phyloP scores from a whole-genome alignment of 2,888 invertebrate species.

The Ariolimax columbianus region DNA sequence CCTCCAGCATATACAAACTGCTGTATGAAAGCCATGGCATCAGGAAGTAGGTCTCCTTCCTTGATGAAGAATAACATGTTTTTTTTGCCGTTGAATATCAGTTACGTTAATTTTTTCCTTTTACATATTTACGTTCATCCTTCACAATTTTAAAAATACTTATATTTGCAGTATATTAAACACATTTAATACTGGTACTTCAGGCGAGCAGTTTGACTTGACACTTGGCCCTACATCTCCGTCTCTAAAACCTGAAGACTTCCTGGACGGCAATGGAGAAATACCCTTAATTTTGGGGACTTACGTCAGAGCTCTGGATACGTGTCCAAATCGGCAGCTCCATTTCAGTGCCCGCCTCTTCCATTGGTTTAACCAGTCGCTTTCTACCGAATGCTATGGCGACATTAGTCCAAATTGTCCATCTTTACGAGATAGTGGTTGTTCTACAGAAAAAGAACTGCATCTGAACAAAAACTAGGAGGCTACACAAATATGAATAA shows the following conservation, averaged over 20 bases:
- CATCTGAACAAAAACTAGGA: not conserved
- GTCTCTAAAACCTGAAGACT: constrained; percentile 39
- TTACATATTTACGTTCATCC: too few species aligned
- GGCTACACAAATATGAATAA: not conserved
- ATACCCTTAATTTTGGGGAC: constrained; percentile 37
- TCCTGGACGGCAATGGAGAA: constrained; percentile 48
- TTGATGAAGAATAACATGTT: too few species aligned
- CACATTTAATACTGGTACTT: not conserved
- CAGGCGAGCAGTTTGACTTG: constrained; percentile 48
- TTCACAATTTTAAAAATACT: too few species aligned
- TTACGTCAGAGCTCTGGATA: constrained; percentile 41
- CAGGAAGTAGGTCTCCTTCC: too few species aligned
- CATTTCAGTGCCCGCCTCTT: constrained; percentile 40
- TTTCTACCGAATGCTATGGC: constrained; percentile 27
- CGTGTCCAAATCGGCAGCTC: constrained; percentile 31
- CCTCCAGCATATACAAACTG: too few species aligned
- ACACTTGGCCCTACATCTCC: constrained; percentile 37
- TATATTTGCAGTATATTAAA: too few species aligned
- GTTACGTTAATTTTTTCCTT: too few species aligned
- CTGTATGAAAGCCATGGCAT: too few species aligned
- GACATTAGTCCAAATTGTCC: constrained; percentile 21
- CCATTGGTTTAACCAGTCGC: constrained; percentile 45
- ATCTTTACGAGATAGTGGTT: too few species aligned
- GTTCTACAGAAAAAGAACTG: not conserved
- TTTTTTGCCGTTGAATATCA: too few species aligned